Evolutionary conservation across 2,888 invertebrate genomes (phyloP).

Genomic region (Megastigmus dorsalis): DNA sequence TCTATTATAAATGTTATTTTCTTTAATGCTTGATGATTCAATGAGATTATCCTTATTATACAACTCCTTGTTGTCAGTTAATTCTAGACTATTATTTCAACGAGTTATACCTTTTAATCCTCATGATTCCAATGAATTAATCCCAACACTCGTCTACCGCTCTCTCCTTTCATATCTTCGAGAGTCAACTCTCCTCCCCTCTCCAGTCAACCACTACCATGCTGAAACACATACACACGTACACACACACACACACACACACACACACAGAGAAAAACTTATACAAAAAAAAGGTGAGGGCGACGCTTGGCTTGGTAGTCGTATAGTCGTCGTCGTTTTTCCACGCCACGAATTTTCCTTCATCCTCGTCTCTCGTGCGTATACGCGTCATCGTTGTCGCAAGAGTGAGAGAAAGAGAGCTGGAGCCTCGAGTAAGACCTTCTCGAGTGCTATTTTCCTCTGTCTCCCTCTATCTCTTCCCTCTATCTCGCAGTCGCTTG

Average conservation of each 20-base stretch:
- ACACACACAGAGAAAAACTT: no score
- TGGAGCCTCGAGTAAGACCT: constrained; percentile 26
- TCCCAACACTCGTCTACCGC: constrained; percentile 7
- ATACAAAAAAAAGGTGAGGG: no score
- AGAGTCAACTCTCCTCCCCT: background rate
- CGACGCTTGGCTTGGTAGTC: no score
- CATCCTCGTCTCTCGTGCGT: background rate
- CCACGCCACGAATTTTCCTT: constrained; percentile 33
- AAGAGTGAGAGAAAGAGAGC: constrained; percentile 35
- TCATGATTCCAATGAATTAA: constrained; percentile 50
- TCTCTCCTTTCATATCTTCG: constrained; percentile 1
- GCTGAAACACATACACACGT: background rate
- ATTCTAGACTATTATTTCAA: no score
- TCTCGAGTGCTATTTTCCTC: constrained; percentile 49
- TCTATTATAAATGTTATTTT: no score
- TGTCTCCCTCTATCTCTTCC: constrained; percentile 25
- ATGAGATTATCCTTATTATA: no score
- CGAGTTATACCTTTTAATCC: no score
- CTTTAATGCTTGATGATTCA: no score
- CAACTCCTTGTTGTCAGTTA: no score
- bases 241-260: background rate
- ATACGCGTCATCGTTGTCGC: no score
- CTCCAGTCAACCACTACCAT: no score
- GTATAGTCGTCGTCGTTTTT: constrained; percentile 17
- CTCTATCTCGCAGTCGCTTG: constrained; percentile 1